Evolutionary conservation across 2,113 vertebrate species (phyloP).

Genomic region (Antechinus stuartii): DNA sequence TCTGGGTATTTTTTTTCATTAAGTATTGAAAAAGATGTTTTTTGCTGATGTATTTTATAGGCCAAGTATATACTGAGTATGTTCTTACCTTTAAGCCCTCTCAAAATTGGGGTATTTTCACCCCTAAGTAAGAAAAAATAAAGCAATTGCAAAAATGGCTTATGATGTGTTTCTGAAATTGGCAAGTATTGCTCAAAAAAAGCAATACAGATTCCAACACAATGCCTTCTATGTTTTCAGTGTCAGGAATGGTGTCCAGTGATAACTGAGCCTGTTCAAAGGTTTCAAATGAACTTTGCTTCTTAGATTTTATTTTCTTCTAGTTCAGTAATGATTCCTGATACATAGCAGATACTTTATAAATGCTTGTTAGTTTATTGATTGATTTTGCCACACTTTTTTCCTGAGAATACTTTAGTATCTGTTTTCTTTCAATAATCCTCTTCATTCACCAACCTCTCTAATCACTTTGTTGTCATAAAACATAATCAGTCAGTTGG

Average conservation of each 20-base stretch:
- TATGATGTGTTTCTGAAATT: background rate
- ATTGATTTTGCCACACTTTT: background rate
- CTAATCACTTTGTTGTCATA: background rate
- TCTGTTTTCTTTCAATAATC: background rate
- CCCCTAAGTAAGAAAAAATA: background rate
- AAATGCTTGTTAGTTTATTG: background rate
- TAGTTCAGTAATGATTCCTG: background rate
- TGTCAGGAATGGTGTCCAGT: background rate
- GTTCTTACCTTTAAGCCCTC: background rate
- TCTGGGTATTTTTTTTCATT: background rate
- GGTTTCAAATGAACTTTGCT: background rate
- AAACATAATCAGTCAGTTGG: background rate
- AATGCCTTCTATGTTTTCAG: background rate
- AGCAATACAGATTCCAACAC: background rate
- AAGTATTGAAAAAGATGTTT: background rate
- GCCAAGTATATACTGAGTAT: rapidly evolving
- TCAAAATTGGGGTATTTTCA: background rate
- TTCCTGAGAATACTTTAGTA: background rate
- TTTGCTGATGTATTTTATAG: background rate
- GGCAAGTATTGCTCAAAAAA: background rate
- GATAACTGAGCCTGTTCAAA: background rate
- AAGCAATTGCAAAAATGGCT: background rate
- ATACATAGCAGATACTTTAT: background rate
- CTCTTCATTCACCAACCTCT: background rate
- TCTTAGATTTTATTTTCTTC: background rate